Evolutionary conservation across 2,888 invertebrate genomes (phyloP).

Genomic region (Choristoneura rosaceana): DNA sequence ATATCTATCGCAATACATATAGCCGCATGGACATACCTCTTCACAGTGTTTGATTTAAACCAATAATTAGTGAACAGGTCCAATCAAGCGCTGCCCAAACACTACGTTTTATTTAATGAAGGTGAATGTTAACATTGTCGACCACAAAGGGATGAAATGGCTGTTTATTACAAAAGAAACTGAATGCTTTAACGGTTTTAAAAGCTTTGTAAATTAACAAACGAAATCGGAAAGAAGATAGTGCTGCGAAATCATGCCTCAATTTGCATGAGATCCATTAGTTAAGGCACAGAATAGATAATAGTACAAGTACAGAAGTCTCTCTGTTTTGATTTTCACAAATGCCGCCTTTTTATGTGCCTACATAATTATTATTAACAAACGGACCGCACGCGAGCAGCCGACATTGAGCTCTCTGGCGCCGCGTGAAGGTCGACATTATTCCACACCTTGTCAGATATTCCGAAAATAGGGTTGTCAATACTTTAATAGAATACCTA

Average conservation of each 20-base stretch:
- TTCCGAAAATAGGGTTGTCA: too few species aligned
- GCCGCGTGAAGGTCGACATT: too few species aligned
- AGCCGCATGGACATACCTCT: not conserved
- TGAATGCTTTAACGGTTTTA: not conserved
- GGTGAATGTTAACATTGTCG: conserved; percentile 17
- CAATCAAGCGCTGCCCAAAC: conserved; percentile 44
- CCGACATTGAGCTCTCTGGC: too few species aligned
- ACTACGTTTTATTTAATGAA: conserved; percentile 30
- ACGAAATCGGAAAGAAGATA: not conserved
- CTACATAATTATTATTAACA: too few species aligned
- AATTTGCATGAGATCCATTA: conserved; percentile 4
- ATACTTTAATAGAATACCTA: too few species aligned
- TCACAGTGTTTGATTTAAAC: not conserved
- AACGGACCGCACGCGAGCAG: too few species aligned
- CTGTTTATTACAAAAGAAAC: not conserved
- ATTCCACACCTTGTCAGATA: too few species aligned
- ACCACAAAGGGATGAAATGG: not conserved
- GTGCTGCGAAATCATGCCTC: not conserved
- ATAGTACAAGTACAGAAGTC: too few species aligned
- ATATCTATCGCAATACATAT: not conserved
- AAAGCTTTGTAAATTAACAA: not conserved
- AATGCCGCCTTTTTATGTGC: too few species aligned
- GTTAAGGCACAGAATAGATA: too few species aligned
- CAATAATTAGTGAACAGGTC: conserved; percentile 34
- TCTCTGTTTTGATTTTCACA: too few species aligned